Conservation (phyloP, 2,113 vertebrate species). For the Notechis scutatus region DNA sequence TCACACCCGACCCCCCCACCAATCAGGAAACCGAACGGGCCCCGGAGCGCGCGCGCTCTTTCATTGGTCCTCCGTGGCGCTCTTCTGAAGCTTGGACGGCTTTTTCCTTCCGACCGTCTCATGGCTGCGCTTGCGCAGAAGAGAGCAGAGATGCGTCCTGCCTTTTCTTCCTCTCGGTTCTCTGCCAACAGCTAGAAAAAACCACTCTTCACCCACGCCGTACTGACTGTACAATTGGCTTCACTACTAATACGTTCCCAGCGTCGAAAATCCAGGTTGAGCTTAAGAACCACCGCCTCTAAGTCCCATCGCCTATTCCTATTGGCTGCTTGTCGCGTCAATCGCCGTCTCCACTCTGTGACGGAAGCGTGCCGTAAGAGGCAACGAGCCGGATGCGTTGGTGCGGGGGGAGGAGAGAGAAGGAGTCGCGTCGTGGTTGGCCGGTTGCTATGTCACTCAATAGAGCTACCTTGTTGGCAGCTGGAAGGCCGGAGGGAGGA, state of each 20-base stretch:
- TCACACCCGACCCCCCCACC: neutral
- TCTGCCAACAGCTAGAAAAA: too few species aligned
- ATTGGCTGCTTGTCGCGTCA: fast-evolving
- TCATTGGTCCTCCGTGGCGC: neutral
- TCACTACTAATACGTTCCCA: neutral
- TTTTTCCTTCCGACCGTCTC: neutral
- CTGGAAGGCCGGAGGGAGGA: neutral
- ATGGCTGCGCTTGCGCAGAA: conserved; percentile 10
- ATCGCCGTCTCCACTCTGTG: fast-evolving
- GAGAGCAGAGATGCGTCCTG: fast-evolving
- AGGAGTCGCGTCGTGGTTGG: conserved; percentile 13
- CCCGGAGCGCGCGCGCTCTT: neutral
- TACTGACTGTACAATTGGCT: neutral
- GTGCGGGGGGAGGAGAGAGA: too few species aligned
- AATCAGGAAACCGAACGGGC: neutral
- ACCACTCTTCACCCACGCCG: neutral
- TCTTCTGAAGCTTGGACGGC: neutral
- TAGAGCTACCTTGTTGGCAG: neutral
- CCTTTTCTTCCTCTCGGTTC: neutral
- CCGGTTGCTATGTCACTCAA: neutral
- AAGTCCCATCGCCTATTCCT: fast-evolving
- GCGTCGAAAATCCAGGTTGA: neutral
- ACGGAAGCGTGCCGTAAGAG: fast-evolving
- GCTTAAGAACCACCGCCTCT: neutral
- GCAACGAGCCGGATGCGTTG: neutral